Evolutionary conservation across 2,113 vertebrate species (phyloP).

Genomic region (Lamprologus speciosus): DNA sequence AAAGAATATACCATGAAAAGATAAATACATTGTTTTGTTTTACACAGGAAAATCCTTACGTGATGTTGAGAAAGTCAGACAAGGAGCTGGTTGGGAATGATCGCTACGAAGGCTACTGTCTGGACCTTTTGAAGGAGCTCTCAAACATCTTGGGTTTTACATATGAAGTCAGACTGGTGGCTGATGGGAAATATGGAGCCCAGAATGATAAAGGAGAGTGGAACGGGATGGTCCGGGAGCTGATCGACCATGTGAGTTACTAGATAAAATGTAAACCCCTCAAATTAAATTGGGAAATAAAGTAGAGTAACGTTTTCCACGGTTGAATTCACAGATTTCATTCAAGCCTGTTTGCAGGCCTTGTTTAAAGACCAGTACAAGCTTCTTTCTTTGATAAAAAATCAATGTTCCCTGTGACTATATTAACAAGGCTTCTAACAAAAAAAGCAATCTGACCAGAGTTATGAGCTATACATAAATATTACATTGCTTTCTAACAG

Average conservation of each 20-base stretch:
- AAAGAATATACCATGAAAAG: neutral
- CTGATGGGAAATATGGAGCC: slow-evolving; percentile 94
- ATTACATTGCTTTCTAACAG: neutral
- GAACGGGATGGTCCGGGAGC: slow-evolving; percentile 99
- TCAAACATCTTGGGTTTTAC: slow-evolving; percentile 94
- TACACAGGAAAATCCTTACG: slow-evolving; percentile 91
- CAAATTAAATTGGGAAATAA: neutral
- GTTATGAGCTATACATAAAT: neutral
- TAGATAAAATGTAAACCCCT: neutral
- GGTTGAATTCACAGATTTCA: neutral
- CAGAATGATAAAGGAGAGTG: slow-evolving; percentile 98
- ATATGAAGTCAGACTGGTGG: slow-evolving; percentile 91
- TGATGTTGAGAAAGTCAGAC: slow-evolving; percentile 96
- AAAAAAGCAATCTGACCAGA: neutral
- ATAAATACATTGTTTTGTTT: neutral
- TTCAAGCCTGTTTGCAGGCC: neutral
- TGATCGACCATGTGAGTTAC: slow-evolving; percentile 91
- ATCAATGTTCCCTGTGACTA: neutral
- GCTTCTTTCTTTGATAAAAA: neutral
- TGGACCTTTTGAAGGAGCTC: slow-evolving; percentile 93
- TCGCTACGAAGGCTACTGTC: slow-evolving; percentile 94
- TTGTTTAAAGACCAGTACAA: neutral
- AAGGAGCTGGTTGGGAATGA: slow-evolving; percentile 92
- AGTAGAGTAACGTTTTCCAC: neutral
- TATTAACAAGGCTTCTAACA: neutral